Conservation (phyloP, 2,113 vertebrate species). For the rabbit (Oryctolagus cuniculus) region mOryCun1.1 NC_091448.1:16177001-16177500, state of each 20-base stretch:
- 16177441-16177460: too few species aligned
- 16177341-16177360: too few species aligned
- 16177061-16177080: constrained; percentile 20
- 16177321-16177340: too few species aligned
- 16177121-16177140: constrained; percentile 1
- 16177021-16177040: constrained; percentile 62
- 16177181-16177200: constrained; percentile 4
- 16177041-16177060: constrained; percentile 50
- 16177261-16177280: constrained; percentile 26
- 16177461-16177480: too few species aligned
- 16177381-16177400: too few species aligned
- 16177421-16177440: too few species aligned
- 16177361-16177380: too few species aligned
- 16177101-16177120: constrained; percentile 31
- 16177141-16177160: background rate
- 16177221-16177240: constrained; percentile 3
- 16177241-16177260: background rate
- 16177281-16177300: background rate
- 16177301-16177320: too few species aligned
- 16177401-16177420: too few species aligned
- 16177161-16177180: background rate
- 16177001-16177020: constrained; percentile 48
- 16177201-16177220: background rate
- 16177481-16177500: too few species aligned
- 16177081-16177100: constrained; percentile 46